A percentile compares a stretch with the other conserved stretches of the same genome.
phyloP scores from a whole-genome alignment of 2,113 vertebrate species.

The Cebus imitator region DNA sequence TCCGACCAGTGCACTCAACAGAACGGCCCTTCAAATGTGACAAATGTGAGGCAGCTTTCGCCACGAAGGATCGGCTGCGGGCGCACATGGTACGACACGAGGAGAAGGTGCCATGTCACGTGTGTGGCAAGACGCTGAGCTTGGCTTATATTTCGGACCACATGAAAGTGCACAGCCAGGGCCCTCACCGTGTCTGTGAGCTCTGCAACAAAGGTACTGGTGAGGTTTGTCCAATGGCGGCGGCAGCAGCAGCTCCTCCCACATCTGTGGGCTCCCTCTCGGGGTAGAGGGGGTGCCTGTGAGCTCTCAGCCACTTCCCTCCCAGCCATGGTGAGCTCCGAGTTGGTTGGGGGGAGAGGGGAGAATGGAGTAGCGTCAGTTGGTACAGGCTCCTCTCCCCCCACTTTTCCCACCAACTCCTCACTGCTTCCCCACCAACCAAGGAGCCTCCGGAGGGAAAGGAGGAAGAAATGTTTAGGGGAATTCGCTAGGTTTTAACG shows the following conservation, averaged over 20 bases:
- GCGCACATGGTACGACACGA: slow-evolving; percentile 95
- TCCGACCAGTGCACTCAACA: slow-evolving; percentile 93
- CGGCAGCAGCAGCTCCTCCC: slow-evolving; percentile 68
- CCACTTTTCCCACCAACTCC: slow-evolving; percentile 35
- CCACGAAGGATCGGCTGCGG: slow-evolving; percentile 93
- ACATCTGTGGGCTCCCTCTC: slow-evolving; percentile 80
- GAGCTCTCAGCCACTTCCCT: slow-evolving; percentile 82
- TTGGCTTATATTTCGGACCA: slow-evolving; percentile 95
- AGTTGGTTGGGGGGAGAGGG: slow-evolving; percentile 66
- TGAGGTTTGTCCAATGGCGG: slow-evolving; percentile 82
- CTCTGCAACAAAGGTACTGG: slow-evolving; percentile 92
- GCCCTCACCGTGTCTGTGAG: slow-evolving; percentile 93
- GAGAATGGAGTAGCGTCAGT: slow-evolving; percentile 54
- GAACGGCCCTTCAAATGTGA: slow-evolving; percentile 95
- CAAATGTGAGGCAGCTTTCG: slow-evolving; percentile 95
- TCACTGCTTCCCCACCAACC: slow-evolving; percentile 60
- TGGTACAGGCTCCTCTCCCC: slow-evolving; percentile 52
- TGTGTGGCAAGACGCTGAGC: slow-evolving; percentile 94
- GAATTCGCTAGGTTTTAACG: slow-evolving; percentile 77
- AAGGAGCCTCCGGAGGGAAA: slow-evolving; percentile 70
- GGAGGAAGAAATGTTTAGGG: slow-evolving; percentile 71
- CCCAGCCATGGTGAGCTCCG: slow-evolving; percentile 84
- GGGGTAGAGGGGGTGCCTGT: slow-evolving; percentile 80
- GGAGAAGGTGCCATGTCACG: slow-evolving; percentile 94
- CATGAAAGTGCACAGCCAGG: slow-evolving; percentile 97